A percentile compares a stretch with the other conserved stretches of the same genome.
Conservation (phyloP, 1,140 invertebrate species). For the Delia radicum region DNA sequence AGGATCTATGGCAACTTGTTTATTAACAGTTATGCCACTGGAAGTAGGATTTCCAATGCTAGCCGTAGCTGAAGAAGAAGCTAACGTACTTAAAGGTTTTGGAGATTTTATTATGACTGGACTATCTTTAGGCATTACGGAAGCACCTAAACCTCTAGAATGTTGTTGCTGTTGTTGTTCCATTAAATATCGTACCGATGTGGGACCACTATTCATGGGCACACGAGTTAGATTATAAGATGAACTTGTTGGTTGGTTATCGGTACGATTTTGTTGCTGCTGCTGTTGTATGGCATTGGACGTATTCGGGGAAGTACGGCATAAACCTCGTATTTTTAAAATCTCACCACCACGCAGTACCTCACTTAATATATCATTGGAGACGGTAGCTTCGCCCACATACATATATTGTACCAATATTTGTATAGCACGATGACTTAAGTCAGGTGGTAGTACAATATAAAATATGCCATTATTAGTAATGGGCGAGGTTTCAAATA, state of each 20-base stretch:
- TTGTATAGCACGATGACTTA: conserved; percentile 74
- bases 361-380: conserved; percentile 76
- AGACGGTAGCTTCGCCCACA: conserved; percentile 80
- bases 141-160: conserved; percentile 45
- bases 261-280: neutral
- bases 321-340: conserved; percentile 73
- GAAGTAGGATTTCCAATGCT: conserved; percentile 36
- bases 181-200: conserved; percentile 34
- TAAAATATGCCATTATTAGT: conserved; percentile 64
- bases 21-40: conserved; percentile 48
- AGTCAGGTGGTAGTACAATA: conserved; percentile 77
- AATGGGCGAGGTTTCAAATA: conserved; percentile 53
- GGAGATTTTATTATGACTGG: conserved; percentile 55
- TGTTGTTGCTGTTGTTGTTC: conserved; percentile 38
- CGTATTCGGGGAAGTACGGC: conserved; percentile 57
- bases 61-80: neutral
- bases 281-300: neutral
- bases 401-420: conserved; percentile 86
- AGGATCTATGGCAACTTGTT: conserved; percentile 54
- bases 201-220: conserved; percentile 6
- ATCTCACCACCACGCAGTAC: conserved; percentile 78
- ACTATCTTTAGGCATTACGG: conserved; percentile 53
- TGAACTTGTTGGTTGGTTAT: neutral
- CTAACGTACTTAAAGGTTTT: conserved; percentile 33
- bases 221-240: neutral